Percentiles rank a stretch among this genome's conserved stretches.
Evolutionary conservation across 2,888 invertebrate species (phyloP).

Genomic region (Oscheius sp.): DNA sequence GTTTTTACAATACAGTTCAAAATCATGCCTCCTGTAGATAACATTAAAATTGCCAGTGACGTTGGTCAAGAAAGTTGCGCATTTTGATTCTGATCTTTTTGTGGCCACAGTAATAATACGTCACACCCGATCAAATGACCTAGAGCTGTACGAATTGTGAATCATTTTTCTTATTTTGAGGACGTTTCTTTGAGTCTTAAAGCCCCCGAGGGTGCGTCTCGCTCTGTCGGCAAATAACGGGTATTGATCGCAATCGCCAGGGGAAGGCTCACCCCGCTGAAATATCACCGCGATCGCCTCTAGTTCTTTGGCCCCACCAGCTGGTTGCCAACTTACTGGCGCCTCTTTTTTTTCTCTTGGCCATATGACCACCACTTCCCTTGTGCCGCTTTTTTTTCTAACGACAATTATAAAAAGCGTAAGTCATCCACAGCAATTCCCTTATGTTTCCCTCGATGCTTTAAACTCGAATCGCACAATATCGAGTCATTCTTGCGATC

Average conservation of each 20-base stretch:
- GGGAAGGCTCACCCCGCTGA: slow-evolving; percentile 32
- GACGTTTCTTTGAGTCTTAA: slow-evolving; percentile 6
- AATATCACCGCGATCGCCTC: slow-evolving; percentile 32
- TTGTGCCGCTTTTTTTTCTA: not conserved
- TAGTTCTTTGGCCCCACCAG: slow-evolving; percentile 31
- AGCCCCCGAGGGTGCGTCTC: slow-evolving; percentile 31
- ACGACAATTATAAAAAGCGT: not conserved
- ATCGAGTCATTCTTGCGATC: too few relatives aligned
- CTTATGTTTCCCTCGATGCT: not conserved
- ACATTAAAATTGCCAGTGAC: too few relatives aligned
- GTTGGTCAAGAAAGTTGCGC: not conserved
- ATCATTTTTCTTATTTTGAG: slow-evolving; percentile 3
- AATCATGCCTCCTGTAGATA: too few relatives aligned
- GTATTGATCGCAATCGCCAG: slow-evolving; percentile 35
- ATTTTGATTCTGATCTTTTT: not conserved
- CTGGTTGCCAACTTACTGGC: slow-evolving; percentile 23
- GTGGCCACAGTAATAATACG: too few relatives aligned
- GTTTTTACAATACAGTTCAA: too few relatives aligned
- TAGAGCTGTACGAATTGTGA: slow-evolving; percentile 13
- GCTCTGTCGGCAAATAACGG: slow-evolving; percentile 29
- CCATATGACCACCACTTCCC: slow-evolving; percentile 10
- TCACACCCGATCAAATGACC: not conserved
- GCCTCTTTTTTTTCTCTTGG: not conserved
- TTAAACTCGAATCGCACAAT: not conserved
- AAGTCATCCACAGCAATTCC: not conserved